phyloP scores from a whole-genome alignment of 2,888 invertebrate species.

The Laspeyria flexula region DNA sequence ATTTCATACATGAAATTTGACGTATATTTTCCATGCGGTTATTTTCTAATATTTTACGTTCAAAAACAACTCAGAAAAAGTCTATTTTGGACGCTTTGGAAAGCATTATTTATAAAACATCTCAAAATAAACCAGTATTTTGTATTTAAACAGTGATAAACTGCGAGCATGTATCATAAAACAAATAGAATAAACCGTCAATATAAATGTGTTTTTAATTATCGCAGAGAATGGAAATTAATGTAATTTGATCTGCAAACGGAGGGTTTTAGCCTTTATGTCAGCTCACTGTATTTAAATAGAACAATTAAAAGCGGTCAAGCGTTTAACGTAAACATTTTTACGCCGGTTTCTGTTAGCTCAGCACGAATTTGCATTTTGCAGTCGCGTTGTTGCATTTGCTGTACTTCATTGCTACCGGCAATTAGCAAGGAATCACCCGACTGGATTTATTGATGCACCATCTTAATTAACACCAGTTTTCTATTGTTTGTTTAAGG shows the following conservation, averaged over 20 bases:
- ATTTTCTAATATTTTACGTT: no score
- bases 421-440: constrained; percentile 79
- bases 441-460: constrained; percentile 71
- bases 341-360: constrained; percentile 57
- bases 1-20: no score
- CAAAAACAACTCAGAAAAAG: no score
- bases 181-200: constrained; percentile 50
- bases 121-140: no score
- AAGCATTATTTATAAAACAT: no score
- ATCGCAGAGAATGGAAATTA: constrained; percentile 53
- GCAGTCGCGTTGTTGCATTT: constrained; percentile 54
- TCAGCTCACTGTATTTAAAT: constrained; percentile 58
- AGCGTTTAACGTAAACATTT: constrained; percentile 70
- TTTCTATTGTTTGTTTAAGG: constrained; percentile 11
- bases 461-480: constrained; percentile 67
- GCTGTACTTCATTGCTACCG: constrained; percentile 63
- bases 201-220: constrained; percentile 69
- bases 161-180: constrained; percentile 49
- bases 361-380: constrained; percentile 62
- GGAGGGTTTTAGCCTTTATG: constrained; percentile 54
- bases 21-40: no score
- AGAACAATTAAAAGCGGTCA: constrained; percentile 72
- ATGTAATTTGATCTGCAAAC: constrained; percentile 64
- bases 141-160: no score
- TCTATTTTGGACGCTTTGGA: no score